These are phyloP conservation scores for Elachura formosa DNA, from an alignment of 2,113 vertebrate genomes.

Conservation along the genomic window DNA sequence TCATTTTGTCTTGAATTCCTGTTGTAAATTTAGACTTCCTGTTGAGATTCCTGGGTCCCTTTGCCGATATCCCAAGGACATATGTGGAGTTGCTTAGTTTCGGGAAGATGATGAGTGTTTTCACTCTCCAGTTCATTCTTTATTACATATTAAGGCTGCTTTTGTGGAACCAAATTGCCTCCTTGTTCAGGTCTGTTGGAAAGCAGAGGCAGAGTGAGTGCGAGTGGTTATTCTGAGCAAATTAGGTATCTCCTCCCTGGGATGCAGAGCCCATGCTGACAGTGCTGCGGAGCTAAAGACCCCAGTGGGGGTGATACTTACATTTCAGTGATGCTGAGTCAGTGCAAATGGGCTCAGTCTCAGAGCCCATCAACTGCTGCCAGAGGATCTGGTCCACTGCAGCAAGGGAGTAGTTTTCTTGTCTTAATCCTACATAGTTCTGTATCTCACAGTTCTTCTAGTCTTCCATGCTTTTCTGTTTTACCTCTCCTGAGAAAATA, in stretches of 20 bases:
- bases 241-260: conserved; percentile 5
- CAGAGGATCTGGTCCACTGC: background rate
- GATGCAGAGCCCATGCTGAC: background rate
- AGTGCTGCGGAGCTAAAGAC: background rate
- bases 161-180: conserved; percentile 21
- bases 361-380: rapidly evolving
- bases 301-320: background rate
- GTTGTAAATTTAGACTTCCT: background rate
- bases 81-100: rapidly evolving
- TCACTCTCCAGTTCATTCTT: background rate
- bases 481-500: background rate
- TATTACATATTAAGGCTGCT: conserved; percentile 1
- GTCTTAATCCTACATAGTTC: background rate
- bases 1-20: background rate
- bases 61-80: background rate
- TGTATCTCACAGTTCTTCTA: background rate
- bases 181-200: background rate
- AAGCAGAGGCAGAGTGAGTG: background rate
- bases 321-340: background rate
- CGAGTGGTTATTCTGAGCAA: background rate
- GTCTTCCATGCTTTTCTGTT: background rate
- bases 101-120: background rate
- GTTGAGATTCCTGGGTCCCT: background rate
- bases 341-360: background rate
- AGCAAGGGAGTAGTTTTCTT: background rate